Evolutionary conservation across 1,140 invertebrate species (phyloP), one percentile per base, ranked within the genome.

Genomic region (Goniozus legneri): DNA sequence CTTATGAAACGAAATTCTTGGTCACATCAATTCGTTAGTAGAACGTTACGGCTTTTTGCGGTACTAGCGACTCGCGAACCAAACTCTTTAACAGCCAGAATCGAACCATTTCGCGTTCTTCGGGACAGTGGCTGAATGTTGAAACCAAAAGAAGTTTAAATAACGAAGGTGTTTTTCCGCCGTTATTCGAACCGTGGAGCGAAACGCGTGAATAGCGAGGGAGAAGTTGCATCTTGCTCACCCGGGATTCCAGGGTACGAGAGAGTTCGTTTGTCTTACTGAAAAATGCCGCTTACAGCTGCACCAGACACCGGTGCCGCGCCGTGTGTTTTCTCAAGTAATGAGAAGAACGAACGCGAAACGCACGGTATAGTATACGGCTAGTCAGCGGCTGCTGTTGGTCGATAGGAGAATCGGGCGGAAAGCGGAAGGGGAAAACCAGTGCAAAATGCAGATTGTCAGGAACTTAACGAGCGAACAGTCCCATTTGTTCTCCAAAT

Each of bases 241-340:
- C n/a, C n/a, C n/a, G n/a, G n/a, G n/a, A n/a, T n/a, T n/a, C n/a
- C n/a, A n/a, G n/a, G n/a, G n/a, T n/a, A n/a, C n/a, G n/a, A n/a
- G n/a, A n/a, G 30, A 43, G 38, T 54, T 43, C 34, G 47, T 56
- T 56, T 39, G 47, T 45, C 36, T 37, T 30, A 7, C 31, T 54
- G 54, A 50, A 48, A 56, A 54, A 38, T 53, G 50, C 35, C 8
- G 39, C 46, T 34, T 16, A 15, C 20, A 27, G 10, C 24, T 27
- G 24, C 24, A 27, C 24, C 24, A n/a, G n/a, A n/a, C n/a, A n/a
- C n/a, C n/a, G n/a, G n/a, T n/a, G n/a, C 24, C 4, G 24, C 24
- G 36, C 21, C 22, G 36, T 14, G 43, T 50, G 42, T 56, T 56
- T 54, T 41, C 41, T 42, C 46, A 12, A 49, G 54, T 56, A 54